Conservation (phyloP, 2,113 vertebrate genomes). For the Henicopernis longicauda region DNA sequence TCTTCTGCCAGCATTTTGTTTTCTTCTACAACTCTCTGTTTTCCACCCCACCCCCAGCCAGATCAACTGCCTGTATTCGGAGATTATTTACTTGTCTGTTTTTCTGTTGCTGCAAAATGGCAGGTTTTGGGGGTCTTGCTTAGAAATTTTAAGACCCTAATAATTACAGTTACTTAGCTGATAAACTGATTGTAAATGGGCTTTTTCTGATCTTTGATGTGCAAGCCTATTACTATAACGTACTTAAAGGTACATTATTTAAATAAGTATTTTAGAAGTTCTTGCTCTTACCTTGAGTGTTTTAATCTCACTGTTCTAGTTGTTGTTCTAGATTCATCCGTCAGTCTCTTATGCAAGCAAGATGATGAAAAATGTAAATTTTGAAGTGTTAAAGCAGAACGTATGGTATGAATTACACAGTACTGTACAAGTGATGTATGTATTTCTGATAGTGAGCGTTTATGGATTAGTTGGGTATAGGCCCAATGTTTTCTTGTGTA, state of each 20-base stretch:
- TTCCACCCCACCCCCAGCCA: rapidly evolving
- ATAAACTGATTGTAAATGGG: neutral
- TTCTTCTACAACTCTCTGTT: neutral
- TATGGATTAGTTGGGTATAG: neutral
- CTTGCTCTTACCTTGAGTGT: neutral
- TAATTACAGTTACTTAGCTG: neutral
- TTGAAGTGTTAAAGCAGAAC: neutral
- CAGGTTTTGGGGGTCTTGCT: neutral
- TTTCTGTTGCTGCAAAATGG: neutral
- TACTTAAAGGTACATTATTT: neutral
- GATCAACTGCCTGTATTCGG: neutral
- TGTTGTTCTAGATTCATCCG: neutral
- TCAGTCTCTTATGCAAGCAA: neutral
- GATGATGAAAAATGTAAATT: neutral
- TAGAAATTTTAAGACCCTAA: neutral
- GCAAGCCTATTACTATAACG: neutral
- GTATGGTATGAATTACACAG: neutral
- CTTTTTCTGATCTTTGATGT: neutral
- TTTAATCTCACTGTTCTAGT: neutral
- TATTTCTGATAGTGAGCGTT: neutral
- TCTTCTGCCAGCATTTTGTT: neutral
- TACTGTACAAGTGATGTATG: neutral
- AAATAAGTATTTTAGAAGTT: neutral
- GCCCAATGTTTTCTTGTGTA: neutral
- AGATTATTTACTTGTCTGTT: neutral